Percentiles rank a stretch among this genome's conserved stretches.
Evolutionary conservation across 2,113 vertebrate genomes (phyloP).

Genomic region (Oreocharis arfaki): DNA sequence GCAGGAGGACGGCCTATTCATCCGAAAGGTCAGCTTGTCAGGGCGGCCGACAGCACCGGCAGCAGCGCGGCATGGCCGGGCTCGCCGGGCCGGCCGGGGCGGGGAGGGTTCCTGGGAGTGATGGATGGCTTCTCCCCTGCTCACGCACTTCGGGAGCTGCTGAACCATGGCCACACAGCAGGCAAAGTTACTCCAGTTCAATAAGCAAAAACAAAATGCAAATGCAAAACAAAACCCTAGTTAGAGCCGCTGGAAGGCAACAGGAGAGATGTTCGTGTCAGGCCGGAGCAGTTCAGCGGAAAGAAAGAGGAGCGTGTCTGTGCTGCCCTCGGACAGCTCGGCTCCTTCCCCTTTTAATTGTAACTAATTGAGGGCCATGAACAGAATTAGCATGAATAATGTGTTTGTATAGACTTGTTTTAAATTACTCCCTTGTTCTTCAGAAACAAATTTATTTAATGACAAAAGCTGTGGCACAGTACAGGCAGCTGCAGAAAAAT

Average conservation of each 20-base stretch:
- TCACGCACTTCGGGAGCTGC: background rate
- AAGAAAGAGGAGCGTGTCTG: background rate
- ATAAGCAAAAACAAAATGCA: constrained; percentile 25
- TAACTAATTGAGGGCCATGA: background rate
- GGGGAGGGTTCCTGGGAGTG: background rate
- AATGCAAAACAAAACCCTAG: background rate
- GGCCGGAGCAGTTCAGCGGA: background rate
- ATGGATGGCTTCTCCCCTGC: constrained; percentile 35
- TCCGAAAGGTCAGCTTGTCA: constrained; percentile 33
- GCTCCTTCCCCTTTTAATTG: background rate
- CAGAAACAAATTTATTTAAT: background rate
- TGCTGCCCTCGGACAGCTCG: background rate
- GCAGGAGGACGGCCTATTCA: constrained; percentile 12
- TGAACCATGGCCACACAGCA: constrained; percentile 24
- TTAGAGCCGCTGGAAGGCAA: background rate
- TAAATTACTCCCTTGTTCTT: background rate
- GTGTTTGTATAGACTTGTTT: background rate
- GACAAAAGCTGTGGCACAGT: background rate
- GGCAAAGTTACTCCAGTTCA: constrained; percentile 24
- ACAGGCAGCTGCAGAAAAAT: background rate
- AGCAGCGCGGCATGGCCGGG: background rate
- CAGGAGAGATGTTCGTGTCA: background rate
- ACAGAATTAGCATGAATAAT: background rate
- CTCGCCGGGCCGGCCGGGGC: background rate
- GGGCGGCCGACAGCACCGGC: background rate